Evolutionary conservation across 2,888 invertebrate species (phyloP).

Genomic region (Polydrusus tereticollis): DNA sequence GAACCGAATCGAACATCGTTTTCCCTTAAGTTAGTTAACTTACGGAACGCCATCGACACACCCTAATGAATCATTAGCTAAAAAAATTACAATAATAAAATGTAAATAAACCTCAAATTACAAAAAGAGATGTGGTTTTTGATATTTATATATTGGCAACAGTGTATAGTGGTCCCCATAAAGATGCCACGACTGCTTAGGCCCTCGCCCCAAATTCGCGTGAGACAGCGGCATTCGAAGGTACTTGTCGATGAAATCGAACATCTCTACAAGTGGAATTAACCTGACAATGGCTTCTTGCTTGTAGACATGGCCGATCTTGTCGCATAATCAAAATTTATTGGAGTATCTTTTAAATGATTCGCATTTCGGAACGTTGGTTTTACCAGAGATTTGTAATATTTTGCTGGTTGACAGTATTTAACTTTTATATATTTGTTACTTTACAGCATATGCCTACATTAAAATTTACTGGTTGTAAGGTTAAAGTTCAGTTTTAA

Average conservation of each 20-base stretch:
- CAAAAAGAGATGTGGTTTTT: neutral
- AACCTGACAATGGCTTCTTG: constrained; percentile 54
- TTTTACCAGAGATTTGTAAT: neutral
- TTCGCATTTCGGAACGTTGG: neutral
- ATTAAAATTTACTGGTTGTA: too few species aligned
- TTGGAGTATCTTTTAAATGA: constrained; percentile 37
- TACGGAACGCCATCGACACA: too few species aligned
- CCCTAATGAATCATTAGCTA: too few species aligned
- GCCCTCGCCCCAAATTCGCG: constrained; percentile 63
- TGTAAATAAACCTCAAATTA: too few species aligned
- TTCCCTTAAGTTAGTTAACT: too few species aligned
- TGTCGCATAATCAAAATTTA: constrained; percentile 43
- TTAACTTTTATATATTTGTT: too few species aligned
- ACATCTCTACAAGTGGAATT: constrained; percentile 55
- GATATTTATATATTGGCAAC: constrained; percentile 7
- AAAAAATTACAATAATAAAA: too few species aligned
- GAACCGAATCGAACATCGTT: too few species aligned
- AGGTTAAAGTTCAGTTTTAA: too few species aligned
- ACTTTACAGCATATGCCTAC: too few species aligned
- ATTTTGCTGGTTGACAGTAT: neutral
- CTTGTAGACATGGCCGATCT: constrained; percentile 51
- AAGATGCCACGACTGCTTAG: constrained; percentile 57
- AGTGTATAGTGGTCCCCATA: constrained; percentile 53
- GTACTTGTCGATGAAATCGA: constrained; percentile 53
- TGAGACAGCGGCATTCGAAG: constrained; percentile 59